phyloP scores from a whole-genome alignment of 92 coral and sea anemone species.

The Isaurus tuberculatus region DNA sequence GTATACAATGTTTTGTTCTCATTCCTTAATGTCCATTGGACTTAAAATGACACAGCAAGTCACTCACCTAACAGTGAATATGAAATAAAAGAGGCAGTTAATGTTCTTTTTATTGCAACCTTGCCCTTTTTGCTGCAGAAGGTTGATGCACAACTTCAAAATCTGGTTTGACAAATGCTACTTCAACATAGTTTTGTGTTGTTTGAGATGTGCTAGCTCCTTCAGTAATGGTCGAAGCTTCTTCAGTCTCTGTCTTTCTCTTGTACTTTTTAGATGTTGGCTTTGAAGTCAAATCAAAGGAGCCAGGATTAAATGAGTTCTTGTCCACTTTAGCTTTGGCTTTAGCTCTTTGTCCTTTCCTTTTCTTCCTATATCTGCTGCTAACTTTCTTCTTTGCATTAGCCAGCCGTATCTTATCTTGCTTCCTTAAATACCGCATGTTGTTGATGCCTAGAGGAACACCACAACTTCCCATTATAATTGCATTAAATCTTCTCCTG shows the following conservation, averaged over 20 bases:
- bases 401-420: slow-evolving; percentile 48
- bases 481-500: slow-evolving; percentile 64
- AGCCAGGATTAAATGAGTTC: slow-evolving; percentile 53
- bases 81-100: slow-evolving; percentile 16
- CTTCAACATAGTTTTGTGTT: slow-evolving; percentile 16
- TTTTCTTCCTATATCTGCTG: slow-evolving; percentile 45
- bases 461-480: slow-evolving; percentile 39
- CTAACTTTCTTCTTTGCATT: slow-evolving; percentile 64
- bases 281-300: slow-evolving; percentile 58
- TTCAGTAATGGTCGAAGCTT: slow-evolving; percentile 3
- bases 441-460: slow-evolving; percentile 57
- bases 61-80: slow-evolving; percentile 10
- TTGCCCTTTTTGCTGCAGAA: slow-evolving; percentile 13
- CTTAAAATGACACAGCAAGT: not conserved
- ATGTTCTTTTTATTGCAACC: slow-evolving; percentile 16
- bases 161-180: slow-evolving; percentile 22
- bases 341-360: slow-evolving; percentile 50
- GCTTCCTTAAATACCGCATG: slow-evolving; percentile 48
- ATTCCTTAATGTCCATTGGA: not conserved
- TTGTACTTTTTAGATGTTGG: slow-evolving; percentile 47
- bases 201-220: slow-evolving; percentile 8
- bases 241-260: slow-evolving; percentile 27
- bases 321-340: slow-evolving; percentile 49
- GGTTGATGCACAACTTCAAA: slow-evolving; percentile 28
- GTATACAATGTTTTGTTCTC: not conserved